A percentile compares a stretch with the other conserved stretches of the same genome.
Conservation (phyloP, 2,888 invertebrate genomes). For the Oligia fasciuncula region DNA sequence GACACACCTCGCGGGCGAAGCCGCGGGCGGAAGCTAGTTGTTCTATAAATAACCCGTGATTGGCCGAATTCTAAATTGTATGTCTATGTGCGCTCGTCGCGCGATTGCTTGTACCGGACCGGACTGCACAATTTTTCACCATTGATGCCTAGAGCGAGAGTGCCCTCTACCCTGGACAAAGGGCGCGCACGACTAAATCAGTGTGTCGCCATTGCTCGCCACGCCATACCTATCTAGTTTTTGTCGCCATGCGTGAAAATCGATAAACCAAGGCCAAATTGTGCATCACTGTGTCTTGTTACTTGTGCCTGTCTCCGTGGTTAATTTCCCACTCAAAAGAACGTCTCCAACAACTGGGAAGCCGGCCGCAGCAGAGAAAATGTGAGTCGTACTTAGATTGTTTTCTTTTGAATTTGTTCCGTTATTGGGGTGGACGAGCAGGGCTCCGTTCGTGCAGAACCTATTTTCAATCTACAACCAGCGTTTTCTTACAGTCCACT, state of each 20-base stretch:
- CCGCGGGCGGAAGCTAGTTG: background rate
- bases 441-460: background rate
- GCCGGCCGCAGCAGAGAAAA: background rate
- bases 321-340: background rate
- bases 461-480: background rate
- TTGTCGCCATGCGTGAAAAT: background rate
- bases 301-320: background rate
- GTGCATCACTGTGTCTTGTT: background rate
- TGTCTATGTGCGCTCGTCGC: background rate
- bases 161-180: background rate
- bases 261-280: background rate
- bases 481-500: background rate
- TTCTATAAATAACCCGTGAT: background rate
- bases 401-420: background rate
- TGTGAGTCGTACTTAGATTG: constrained; percentile 7
- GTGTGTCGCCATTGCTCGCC: background rate
- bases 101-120: background rate
- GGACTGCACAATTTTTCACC: too few relatives aligned
- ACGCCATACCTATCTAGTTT: background rate
- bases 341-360: background rate
- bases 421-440: background rate
- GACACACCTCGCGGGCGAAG: too few relatives aligned
- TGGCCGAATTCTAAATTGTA: background rate
- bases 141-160: background rate
- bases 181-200: background rate